Base-by-base conservation (phyloP, 1,140 invertebrate genomes). In the Drosophila kurseongensis region DNA sequence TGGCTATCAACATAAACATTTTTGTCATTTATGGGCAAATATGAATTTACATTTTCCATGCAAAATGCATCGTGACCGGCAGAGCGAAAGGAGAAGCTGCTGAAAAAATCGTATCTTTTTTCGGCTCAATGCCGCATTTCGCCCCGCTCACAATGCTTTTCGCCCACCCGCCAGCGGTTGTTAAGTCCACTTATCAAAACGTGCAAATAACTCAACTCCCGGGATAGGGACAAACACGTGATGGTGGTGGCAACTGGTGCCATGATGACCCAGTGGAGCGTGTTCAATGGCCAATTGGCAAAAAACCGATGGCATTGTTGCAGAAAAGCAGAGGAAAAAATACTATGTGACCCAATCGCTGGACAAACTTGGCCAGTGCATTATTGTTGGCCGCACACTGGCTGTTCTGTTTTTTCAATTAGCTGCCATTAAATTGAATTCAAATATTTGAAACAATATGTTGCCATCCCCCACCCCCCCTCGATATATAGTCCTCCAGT, bases 371-470 rank as follows among this genome's bases (percentile, higher is more conserved):
- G 77, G 75, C 50, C 74, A 61, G 55, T 78, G 65, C 80, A 88
- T 82, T 82, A 86, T 75, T 69, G 71, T 89, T 88, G 79, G 63
- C 36, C 36, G 36, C 79, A 52, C 72, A 80, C 75, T 73, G 69
- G 35, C 4, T 16, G 69, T 50, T 57, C 57, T 89, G 62, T 88
- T 88, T 88, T 88, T 88, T 89, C 83, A 88, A 88, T 88, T 88
- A 88, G 83, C 84, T 56, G 84, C 76, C 83, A 88, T 88, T 88
- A 88, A 88, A 88, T 88, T 89, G 83, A 88, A 89, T 88, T 89
- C 83, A 88, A 88, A 88, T 88, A 88, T 88, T 88, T 89, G 84
- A 84, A 89, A 88, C 80, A 89, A 88, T 86, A 86, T 86, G 83
- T 76, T 78, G 62, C 51, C 56, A 29, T 10, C 12, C 16, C 38